Evolutionary conservation across 1,140 invertebrate genomes (phyloP).

Genomic region (Caenorhabditis remanei): DNA sequence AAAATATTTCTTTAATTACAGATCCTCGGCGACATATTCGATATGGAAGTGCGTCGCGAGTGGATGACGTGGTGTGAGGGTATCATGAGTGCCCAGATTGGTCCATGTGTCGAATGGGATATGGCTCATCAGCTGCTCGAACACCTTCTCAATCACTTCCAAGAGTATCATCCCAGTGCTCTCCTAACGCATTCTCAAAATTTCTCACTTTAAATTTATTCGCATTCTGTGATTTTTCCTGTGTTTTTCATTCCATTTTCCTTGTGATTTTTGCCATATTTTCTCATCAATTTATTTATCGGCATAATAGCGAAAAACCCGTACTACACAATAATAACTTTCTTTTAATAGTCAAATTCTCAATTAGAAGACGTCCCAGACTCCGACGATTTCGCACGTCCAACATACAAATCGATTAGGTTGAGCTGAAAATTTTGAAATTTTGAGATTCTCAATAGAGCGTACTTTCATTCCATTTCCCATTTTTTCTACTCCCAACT

Average conservation of each 20-base stretch:
- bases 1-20: not conserved
- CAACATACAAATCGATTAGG: slow-evolving; percentile 20
- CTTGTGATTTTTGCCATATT: no score
- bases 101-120: not conserved
- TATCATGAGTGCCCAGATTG: not conserved
- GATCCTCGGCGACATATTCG: not conserved
- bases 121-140: not conserved
- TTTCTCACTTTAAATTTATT: no score
- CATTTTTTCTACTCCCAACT: not conserved
- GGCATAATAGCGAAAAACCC: no score
- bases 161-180: no score
- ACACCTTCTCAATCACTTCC: no score
- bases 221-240: no score
- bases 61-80: not conserved
- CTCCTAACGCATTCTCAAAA: no score
- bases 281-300: no score
- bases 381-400: slow-evolving; percentile 5
- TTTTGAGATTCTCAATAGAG: not conserved
- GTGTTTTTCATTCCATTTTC: no score
- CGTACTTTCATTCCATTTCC: no score
- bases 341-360: no score
- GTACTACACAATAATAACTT: no score
- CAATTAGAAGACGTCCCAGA: slow-evolving; percentile 22
- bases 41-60: not conserved
- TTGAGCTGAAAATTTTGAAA: slow-evolving; percentile 34